phyloP scores from a whole-genome alignment of 64 coral and sea anemone genomes.

The Montipora capricornis region DNA sequence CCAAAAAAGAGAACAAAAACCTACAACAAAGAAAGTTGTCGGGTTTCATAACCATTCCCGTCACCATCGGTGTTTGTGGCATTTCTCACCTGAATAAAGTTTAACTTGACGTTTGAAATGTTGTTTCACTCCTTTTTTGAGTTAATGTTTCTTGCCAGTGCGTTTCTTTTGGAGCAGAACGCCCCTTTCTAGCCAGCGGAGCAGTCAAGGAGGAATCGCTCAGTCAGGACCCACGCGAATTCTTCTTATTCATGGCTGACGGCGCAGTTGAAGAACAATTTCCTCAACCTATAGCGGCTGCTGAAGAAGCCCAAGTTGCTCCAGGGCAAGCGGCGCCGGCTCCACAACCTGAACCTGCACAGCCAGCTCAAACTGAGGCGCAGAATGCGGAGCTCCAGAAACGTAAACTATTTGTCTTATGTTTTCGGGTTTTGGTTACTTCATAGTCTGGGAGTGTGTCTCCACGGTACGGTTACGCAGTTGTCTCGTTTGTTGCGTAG shows the following conservation, averaged over 20 bases:
- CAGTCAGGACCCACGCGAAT: background rate
- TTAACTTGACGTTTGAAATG: no score
- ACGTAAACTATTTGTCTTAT: background rate
- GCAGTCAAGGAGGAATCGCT: background rate
- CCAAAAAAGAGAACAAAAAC: no score
- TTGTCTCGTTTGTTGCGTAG: background rate
- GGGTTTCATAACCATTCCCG: no score
- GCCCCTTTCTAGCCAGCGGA: no score
- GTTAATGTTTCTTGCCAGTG: no score
- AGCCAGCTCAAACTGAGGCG: background rate
- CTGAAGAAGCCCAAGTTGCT: background rate
- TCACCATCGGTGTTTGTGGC: no score
- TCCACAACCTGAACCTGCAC: background rate
- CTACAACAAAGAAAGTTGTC: no score
- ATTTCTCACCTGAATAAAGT: no score
- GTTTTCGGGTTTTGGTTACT: background rate
- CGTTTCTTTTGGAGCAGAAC: no score
- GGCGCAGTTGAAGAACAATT: background rate
- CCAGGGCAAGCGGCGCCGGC: background rate
- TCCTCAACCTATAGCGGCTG: background rate
- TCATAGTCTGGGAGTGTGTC: background rate
- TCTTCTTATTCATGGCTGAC: background rate
- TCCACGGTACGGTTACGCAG: background rate
- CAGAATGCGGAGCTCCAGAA: background rate
- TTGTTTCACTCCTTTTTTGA: no score